These are phyloP conservation scores for Adelosebastes latens DNA, from an alignment of 2,797 vertebrate species.

Conservation along the genomic window DNA sequence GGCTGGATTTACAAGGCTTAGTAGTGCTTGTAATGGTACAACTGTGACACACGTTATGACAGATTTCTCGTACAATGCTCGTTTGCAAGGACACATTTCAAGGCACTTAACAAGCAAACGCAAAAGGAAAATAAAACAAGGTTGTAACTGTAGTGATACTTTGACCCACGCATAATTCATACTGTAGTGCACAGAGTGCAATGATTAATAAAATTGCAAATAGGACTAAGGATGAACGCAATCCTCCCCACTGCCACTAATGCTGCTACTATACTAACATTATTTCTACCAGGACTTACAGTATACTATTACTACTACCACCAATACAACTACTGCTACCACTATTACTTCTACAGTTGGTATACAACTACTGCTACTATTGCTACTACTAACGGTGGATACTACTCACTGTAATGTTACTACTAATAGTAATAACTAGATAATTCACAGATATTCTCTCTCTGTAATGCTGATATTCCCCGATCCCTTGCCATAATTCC, in stretches of 20 bases:
- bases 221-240: not conserved
- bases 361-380: not conserved
- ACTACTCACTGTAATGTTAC: not conserved
- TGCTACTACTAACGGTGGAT: not conserved
- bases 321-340: not conserved
- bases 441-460: not conserved
- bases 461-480: constrained; percentile 8
- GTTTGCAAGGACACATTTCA: not conserved
- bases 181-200: not conserved
- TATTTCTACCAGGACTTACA: not conserved
- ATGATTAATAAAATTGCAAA: not conserved
- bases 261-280: not conserved
- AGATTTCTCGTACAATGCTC: not conserved
- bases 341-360: not conserved
- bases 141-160: not conserved
- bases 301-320: not conserved
- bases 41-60: not conserved
- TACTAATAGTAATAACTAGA: not conserved
- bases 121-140: not conserved
- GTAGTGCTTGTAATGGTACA: not conserved
- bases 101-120: constrained; percentile 5
- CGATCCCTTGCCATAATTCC: not conserved
- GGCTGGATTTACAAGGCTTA: not conserved
- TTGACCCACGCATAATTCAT: not conserved
- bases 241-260: not conserved